Evolutionary conservation across 2,113 vertebrate species (phyloP), one percentile per base, ranked within the genome.

Genomic region (Panurus biarmicus): DNA sequence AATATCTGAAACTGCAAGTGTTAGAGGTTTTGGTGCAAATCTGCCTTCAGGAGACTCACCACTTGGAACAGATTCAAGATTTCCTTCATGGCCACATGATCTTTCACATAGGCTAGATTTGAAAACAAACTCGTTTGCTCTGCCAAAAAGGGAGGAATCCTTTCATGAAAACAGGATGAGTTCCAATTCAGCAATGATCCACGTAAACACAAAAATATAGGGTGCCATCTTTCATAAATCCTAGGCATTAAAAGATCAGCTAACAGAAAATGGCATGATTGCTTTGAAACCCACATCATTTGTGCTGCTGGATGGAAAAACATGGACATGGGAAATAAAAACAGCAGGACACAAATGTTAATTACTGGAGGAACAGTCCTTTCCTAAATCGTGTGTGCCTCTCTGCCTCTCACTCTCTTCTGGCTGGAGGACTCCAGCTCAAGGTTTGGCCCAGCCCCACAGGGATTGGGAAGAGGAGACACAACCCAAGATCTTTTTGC

Each of bases 21-120:
- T 95, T 85, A 89, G 91, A 93, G 92, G 93, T 94, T 95, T 91
- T 79, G 94, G 80, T 93, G 65, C 45, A 87, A 91, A 92, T 92
- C 87, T 95, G 91, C 90, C 82, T 95, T 83, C 67, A 4, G 56
- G 71, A 73, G 64, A 60, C 62, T 87, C 93, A 87, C 78, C 51
- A 71, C 51, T 90, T 96, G 94, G 88, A 93, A 73, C 19, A 0
- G 64, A 44, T 62, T 86, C 96, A 94, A 80, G 67, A 73, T 83
- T 70, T 66, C 47, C 79, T 93, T 92, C 45, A 17, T 51, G 88
- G 82, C 64, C 91, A 95, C 44, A 61, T 95, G 91, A 87, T 94
- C 89, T 90, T 91, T 93, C 85, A 87, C 93, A 94, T 16, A 70
- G 89, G 71, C 74, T 82, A 16, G 84, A 53, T 80, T 35, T 80